phyloP scores from a whole-genome alignment of 2,888 invertebrate genomes.

The Torymus aiolomorphi region DNA sequence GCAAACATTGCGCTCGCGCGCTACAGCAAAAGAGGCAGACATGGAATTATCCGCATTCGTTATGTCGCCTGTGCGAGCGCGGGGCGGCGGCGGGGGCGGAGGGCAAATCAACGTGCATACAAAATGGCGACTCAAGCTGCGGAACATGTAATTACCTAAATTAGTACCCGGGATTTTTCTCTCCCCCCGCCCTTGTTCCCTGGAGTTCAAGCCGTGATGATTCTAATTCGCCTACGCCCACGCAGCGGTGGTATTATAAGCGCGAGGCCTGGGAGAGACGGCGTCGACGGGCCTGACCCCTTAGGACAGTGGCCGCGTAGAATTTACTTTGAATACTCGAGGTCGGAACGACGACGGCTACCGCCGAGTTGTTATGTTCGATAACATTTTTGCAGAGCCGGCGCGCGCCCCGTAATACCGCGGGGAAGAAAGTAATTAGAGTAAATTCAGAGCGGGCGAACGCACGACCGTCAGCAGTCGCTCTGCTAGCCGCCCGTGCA shows the following conservation, averaged over 20 bases:
- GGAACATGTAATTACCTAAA: slow-evolving; percentile 58
- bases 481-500: slow-evolving; percentile 43
- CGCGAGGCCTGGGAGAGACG: no score
- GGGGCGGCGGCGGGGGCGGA: not conserved
- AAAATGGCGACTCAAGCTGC: slow-evolving; percentile 49
- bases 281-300: no score
- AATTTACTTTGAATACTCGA: not conserved
- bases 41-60: slow-evolving; percentile 59
- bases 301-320: not conserved
- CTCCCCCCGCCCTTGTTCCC: not conserved
- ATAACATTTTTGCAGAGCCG: slow-evolving; percentile 71
- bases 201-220: no score
- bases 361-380: slow-evolving; percentile 67
- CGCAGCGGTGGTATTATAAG: no score
- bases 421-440: slow-evolving; percentile 70
- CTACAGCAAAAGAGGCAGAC: slow-evolving; percentile 47
- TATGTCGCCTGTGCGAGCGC: slow-evolving; percentile 32
- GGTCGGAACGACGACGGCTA: no score
- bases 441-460: slow-evolving; percentile 71
- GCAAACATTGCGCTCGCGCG: slow-evolving; percentile 51
- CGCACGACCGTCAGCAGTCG: slow-evolving; percentile 63
- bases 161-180: slow-evolving; percentile 53
- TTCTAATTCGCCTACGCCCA: no score
- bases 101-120: slow-evolving; percentile 45
- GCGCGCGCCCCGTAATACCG: slow-evolving; percentile 58